Conservation (phyloP, 2,797 vertebrate species). For the Selene dorsalis region DNA sequence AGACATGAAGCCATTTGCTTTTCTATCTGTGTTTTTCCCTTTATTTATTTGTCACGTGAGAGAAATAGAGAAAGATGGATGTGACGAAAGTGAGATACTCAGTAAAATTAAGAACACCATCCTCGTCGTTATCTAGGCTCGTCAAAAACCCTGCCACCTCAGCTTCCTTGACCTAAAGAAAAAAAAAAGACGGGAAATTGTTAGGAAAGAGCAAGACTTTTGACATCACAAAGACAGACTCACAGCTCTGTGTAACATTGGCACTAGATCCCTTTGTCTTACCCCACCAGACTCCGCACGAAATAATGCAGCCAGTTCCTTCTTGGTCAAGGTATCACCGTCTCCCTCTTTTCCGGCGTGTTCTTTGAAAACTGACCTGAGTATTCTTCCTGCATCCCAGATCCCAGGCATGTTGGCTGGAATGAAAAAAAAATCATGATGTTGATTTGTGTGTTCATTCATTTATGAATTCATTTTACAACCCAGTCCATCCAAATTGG, state of each 20-base stretch:
- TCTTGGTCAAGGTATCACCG: slow-evolving; percentile 24
- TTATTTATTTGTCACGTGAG: slow-evolving; percentile 3
- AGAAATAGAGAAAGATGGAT: fast-evolving
- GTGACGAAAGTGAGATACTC: slow-evolving; percentile 64
- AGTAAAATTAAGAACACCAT: slow-evolving; percentile 54
- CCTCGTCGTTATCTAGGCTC: slow-evolving; percentile 40
- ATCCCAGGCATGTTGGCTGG: slow-evolving; percentile 35
- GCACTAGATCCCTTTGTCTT: slow-evolving; percentile 36
- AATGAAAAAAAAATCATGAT: slow-evolving; percentile 17
- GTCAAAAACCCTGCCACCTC: slow-evolving; percentile 45
- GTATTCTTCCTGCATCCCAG: fast-evolving
- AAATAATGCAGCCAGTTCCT: slow-evolving; percentile 59
- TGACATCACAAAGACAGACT: neutral
- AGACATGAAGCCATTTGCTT: no score
- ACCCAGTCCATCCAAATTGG: neutral
- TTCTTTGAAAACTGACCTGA: slow-evolving; percentile 30
- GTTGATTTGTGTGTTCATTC: neutral
- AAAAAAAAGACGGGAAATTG: slow-evolving; percentile 3
- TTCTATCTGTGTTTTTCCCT: neutral
- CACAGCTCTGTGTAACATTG: neutral
- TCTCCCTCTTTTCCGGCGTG: slow-evolving; percentile 66
- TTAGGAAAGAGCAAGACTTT: neutral
- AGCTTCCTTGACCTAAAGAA: fast-evolving
- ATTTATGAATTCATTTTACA: neutral
- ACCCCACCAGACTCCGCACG: neutral